These are phyloP conservation scores for Oriolus oriolus DNA, from an alignment of 2,113 vertebrate species.

Conservation along the genomic window DNA sequence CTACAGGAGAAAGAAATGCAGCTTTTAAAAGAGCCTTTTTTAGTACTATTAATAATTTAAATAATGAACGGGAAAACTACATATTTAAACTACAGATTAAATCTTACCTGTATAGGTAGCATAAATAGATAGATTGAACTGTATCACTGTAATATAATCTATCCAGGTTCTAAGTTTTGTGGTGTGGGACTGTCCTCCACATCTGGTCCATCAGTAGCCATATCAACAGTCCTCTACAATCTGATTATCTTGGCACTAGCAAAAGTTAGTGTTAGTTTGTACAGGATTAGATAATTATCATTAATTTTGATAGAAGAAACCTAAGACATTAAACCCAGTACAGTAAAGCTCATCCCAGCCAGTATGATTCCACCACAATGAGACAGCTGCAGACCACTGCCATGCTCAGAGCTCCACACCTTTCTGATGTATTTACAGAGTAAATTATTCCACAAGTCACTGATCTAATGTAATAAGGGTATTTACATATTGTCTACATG, in stretches of 20 bases:
- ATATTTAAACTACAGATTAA: background rate
- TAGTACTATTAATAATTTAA: background rate
- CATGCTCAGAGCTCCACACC: background rate
- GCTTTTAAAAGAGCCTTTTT: background rate
- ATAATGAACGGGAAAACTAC: background rate
- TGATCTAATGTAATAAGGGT: background rate
- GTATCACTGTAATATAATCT: background rate
- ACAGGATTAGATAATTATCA: background rate
- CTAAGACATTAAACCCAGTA: background rate
- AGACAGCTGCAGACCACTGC: background rate
- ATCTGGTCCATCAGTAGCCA: background rate
- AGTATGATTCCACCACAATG: background rate
- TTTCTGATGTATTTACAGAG: background rate
- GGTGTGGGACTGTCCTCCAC: background rate
- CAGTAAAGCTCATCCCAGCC: background rate
- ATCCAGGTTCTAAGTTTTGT: background rate
- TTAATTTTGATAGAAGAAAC: background rate
- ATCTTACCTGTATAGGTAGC: background rate
- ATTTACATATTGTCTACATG: background rate
- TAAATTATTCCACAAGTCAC: background rate
- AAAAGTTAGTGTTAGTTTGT: background rate
- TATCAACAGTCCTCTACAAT: background rate
- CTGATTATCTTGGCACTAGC: background rate
- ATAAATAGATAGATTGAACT: background rate
- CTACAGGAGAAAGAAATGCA: background rate